Conservation (phyloP, 2,113 vertebrate genomes). For the Erythrolamprus reginae region DNA sequence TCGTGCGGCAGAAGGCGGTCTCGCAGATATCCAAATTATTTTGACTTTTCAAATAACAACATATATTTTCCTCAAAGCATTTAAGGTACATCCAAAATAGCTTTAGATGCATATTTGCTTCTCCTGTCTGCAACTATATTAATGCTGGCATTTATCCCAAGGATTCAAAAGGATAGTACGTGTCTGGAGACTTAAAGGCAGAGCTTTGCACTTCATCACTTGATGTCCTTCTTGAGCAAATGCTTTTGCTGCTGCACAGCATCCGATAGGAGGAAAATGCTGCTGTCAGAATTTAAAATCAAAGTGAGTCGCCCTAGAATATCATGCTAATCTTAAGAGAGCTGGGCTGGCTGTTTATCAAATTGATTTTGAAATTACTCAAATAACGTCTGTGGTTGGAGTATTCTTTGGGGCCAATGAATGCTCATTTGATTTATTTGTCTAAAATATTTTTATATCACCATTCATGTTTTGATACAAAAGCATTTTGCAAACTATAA, state of each 20-base stretch:
- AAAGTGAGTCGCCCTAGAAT: constrained; percentile 24
- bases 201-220: neutral
- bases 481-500: neutral
- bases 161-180: neutral
- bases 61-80: neutral
- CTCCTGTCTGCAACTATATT: neutral
- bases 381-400: constrained; percentile 37
- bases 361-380: constrained; percentile 57
- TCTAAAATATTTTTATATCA: neutral
- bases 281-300: constrained; percentile 34
- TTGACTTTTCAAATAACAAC: neutral
- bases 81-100: neutral
- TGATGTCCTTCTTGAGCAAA: constrained; percentile 12
- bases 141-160: constrained; percentile 29
- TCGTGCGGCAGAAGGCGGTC: too few relatives aligned
- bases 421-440: constrained; percentile 24
- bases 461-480: neutral
- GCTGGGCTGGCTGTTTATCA: constrained; percentile 43
- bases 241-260: constrained; percentile 10
- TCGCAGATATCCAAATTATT: too few relatives aligned
- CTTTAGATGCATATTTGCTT: neutral
- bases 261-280: neutral
- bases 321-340: constrained; percentile 34
- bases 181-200: constrained; percentile 5
- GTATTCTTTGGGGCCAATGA: constrained; percentile 26